phyloP scores from a whole-genome alignment of 2,888 invertebrate genomes.

The Hemicrepidius hirtus region DNA sequence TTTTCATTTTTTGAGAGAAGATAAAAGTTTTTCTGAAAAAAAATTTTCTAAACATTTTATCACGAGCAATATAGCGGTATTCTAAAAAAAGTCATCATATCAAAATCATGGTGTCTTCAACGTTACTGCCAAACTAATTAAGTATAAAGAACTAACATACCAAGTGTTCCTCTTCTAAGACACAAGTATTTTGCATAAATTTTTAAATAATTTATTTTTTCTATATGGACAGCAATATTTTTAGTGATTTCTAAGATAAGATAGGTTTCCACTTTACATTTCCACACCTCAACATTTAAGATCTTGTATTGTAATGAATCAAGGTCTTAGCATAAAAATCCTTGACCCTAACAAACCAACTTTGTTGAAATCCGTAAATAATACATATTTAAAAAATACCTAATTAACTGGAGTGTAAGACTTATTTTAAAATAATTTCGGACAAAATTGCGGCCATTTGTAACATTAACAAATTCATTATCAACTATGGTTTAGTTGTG shows the following conservation, averaged over 20 bases:
- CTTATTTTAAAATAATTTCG: too few species aligned
- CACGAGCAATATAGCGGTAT: constrained; percentile 47
- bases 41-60: constrained; percentile 40
- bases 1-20: constrained; percentile 34
- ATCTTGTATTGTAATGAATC: too few species aligned
- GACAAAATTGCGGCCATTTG: too few species aligned
- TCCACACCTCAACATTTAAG: too few species aligned
- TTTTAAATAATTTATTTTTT: constrained; percentile 54
- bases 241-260: constrained; percentile 34
- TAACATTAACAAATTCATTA: too few species aligned
- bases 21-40: constrained; percentile 36
- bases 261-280: too few species aligned
- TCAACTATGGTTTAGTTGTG: too few species aligned
- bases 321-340: too few species aligned
- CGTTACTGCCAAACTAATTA: constrained; percentile 61
- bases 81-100: constrained; percentile 57
- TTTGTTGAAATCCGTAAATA: too few species aligned
- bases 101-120: constrained; percentile 64
- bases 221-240: constrained; percentile 56
- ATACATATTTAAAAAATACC: too few species aligned
- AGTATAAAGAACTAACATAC: constrained; percentile 50
- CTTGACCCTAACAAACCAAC: too few species aligned
- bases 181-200: constrained; percentile 57
- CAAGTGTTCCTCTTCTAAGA: constrained; percentile 59
- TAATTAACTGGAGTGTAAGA: too few species aligned